phyloP scores from a whole-genome alignment of 2,113 vertebrate species.

The Lepidothrix coronata region DNA sequence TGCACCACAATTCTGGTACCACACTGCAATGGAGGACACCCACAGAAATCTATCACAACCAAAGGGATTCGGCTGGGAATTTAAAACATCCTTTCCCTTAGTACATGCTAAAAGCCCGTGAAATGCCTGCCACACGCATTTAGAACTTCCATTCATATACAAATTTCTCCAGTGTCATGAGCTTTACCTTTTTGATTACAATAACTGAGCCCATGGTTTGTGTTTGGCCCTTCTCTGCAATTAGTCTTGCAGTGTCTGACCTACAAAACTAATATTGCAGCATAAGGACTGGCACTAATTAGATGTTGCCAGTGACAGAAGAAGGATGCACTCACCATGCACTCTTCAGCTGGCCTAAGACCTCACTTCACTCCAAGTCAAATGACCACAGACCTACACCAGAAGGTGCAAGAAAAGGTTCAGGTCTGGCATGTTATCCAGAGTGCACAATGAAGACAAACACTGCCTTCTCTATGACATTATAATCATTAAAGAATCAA shows the following conservation, averaged over 20 bases:
- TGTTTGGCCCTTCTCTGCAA: neutral
- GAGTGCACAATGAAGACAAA: slow-evolving; percentile 64
- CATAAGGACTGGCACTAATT: neutral
- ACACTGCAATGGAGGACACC: neutral
- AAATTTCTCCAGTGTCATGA: neutral
- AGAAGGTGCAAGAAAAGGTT: neutral
- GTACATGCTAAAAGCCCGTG: neutral
- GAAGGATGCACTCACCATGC: neutral
- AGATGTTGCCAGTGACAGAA: neutral
- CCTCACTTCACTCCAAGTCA: neutral
- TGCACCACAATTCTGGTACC: neutral
- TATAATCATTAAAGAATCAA: slow-evolving; percentile 75
- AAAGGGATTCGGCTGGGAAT: neutral
- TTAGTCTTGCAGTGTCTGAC: neutral
- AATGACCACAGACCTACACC: neutral
- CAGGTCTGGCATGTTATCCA: neutral
- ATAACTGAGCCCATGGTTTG: neutral
- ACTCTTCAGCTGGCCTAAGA: neutral
- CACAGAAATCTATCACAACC: neutral
- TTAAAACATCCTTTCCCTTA: neutral
- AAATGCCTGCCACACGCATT: neutral
- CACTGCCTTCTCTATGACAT: slow-evolving; percentile 24
- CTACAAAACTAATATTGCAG: neutral
- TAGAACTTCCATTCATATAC: neutral
- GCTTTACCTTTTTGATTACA: neutral